Conservation (phyloP, 2,113 vertebrate genomes). For the Hippocampus abdominalis region DNA sequence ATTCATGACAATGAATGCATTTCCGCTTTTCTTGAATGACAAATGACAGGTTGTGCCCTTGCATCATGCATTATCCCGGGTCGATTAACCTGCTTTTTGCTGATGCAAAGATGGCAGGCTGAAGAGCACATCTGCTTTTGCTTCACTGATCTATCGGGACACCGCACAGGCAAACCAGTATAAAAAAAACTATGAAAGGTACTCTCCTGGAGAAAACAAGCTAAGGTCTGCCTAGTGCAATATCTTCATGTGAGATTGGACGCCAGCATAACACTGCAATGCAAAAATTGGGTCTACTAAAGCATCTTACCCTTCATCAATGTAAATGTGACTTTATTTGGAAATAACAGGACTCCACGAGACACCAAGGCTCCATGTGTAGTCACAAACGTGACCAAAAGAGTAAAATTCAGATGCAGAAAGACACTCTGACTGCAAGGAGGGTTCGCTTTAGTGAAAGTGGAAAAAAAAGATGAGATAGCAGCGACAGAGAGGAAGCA, state of each 20-base stretch:
- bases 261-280: background rate
- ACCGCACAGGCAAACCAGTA: conserved; percentile 2
- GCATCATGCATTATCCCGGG: conserved; percentile 7
- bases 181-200: background rate
- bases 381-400: too few relatives aligned
- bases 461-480: conserved; percentile 7
- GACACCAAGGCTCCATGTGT: too few relatives aligned
- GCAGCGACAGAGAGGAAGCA: conserved; percentile 34
- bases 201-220: background rate
- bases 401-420: background rate
- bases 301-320: too few relatives aligned
- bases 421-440: background rate
- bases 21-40: background rate
- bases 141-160: conserved; percentile 3
- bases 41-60: conserved; percentile 4
- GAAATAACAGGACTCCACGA: too few relatives aligned
- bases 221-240: conserved; percentile 1
- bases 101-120: conserved; percentile 5
- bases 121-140: background rate
- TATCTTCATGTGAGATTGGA: background rate
- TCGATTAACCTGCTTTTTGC: conserved; percentile 13
- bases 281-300: too few relatives aligned
- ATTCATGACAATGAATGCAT: background rate
- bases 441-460: conserved; percentile 17
- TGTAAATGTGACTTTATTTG: too few relatives aligned